Percentiles rank a stretch among this genome's conserved stretches.
These are phyloP conservation scores for Coccyzus lansbergi DNA, from an alignment of 2,797 vertebrate species.

Conservation along the genomic window DNA sequence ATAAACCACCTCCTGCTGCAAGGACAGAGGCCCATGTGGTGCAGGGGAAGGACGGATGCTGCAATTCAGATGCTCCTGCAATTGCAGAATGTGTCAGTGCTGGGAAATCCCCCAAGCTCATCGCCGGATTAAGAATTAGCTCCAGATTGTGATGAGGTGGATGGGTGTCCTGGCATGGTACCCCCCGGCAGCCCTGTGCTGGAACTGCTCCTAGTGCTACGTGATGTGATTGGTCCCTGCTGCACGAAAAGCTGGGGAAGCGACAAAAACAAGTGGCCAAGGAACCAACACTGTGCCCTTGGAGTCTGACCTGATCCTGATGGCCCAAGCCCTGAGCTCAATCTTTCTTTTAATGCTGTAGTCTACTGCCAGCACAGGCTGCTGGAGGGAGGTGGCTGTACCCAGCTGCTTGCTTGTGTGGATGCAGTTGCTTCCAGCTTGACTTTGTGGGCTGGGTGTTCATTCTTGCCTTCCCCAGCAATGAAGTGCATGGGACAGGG, in stretches of 20 bases:
- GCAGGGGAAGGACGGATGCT: not conserved
- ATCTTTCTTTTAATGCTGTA: not conserved
- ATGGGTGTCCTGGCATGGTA: not conserved
- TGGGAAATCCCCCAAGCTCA: constrained; percentile 53
- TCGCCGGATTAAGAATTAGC: constrained; percentile 38
- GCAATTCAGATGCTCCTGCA: constrained; percentile 23
- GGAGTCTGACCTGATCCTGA: not conserved
- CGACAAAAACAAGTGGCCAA: not conserved
- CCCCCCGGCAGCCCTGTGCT: not conserved
- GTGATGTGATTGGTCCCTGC: not conserved
- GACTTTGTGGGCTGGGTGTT: not conserved
- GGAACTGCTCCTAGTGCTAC: not conserved
- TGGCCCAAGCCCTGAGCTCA: not conserved
- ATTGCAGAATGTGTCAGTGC: not conserved
- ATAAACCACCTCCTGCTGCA: constrained; percentile 37
- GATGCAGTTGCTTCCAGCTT: not conserved
- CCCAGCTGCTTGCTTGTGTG: not conserved
- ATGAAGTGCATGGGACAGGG: not conserved
- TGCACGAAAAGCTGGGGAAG: not conserved
- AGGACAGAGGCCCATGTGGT: not conserved
- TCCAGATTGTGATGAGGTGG: constrained; percentile 10
- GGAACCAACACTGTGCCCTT: not conserved
- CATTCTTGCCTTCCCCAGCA: not conserved
- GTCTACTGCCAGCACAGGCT: not conserved
- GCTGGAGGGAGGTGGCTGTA: rapidly evolving